Percentiles rank a stretch among this genome's conserved stretches.
Conservation (phyloP, 2,888 invertebrate species). For the Brachynemurus nebulosus region DNA sequence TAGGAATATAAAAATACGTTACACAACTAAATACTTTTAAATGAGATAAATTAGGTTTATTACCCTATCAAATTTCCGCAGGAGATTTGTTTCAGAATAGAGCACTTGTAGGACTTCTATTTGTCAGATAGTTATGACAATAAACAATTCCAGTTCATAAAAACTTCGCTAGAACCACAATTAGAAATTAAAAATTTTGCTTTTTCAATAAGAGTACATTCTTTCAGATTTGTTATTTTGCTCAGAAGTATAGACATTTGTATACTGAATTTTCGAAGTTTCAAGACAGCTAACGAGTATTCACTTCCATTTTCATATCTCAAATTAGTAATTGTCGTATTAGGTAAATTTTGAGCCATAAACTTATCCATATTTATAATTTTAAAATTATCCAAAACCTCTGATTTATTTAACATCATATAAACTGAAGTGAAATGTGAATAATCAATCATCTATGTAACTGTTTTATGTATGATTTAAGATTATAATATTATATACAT, state of each 20-base stretch:
- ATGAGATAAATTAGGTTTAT: not conserved
- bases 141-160: conserved; percentile 18
- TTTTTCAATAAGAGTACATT: conserved; percentile 20
- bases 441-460: conserved; percentile 19
- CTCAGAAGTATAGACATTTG: conserved; percentile 19
- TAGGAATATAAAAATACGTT: not conserved
- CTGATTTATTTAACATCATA: conserved; percentile 19
- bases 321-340: conserved; percentile 15
- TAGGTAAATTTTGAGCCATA: conserved; percentile 15
- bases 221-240: conserved; percentile 21
- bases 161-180: conserved; percentile 16
- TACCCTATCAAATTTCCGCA: not conserved
- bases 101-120: conserved; percentile 14
- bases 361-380: conserved; percentile 16
- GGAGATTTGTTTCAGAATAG: conserved; percentile 1
- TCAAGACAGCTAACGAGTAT: conserved; percentile 15
- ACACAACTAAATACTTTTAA: conserved; percentile 2
- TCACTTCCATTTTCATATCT: conserved; percentile 21
- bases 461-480: conserved; percentile 17
- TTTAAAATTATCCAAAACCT: conserved; percentile 17
- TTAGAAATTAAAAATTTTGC: no score
- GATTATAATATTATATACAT: conserved; percentile 14
- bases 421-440: no score
- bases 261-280: conserved; percentile 15
- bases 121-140: conserved; percentile 15